A percentile compares a stretch with the other conserved stretches of the same genome.
Conservation (phyloP, 2,797 vertebrate genomes). For the Gastrophryne carolinensis region DNA sequence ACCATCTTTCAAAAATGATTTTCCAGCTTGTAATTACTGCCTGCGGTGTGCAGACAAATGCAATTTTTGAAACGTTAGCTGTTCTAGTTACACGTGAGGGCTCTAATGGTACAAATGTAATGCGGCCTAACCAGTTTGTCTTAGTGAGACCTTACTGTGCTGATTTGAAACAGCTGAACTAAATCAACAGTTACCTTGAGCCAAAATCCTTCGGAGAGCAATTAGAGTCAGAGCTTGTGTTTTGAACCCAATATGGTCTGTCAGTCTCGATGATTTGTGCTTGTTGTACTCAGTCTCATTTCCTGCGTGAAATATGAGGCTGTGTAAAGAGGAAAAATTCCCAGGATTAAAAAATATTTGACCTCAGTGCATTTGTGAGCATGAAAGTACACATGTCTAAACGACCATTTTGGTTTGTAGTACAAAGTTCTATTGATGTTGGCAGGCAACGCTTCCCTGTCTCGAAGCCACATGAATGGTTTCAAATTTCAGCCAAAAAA, state of each 20-base stretch:
- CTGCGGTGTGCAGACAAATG: slow-evolving; percentile 67
- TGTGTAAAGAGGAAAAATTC: slow-evolving; percentile 76
- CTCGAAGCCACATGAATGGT: slow-evolving; percentile 82
- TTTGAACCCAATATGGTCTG: slow-evolving; percentile 79
- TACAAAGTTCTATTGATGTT: slow-evolving; percentile 84
- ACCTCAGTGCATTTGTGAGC: slow-evolving; percentile 76
- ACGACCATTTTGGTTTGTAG: slow-evolving; percentile 80
- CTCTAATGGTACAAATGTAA: slow-evolving; percentile 71
- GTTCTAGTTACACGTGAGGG: slow-evolving; percentile 70
- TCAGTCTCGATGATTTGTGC: slow-evolving; percentile 81
- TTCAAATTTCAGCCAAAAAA: slow-evolving; percentile 80
- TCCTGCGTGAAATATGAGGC: slow-evolving; percentile 78
- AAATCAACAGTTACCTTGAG: slow-evolving; percentile 85
- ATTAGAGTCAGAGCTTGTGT: slow-evolving; percentile 76
- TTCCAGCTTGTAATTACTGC: slow-evolving; percentile 71
- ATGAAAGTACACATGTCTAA: slow-evolving; percentile 80
- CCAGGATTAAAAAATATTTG: slow-evolving; percentile 79
- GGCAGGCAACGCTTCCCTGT: slow-evolving; percentile 75
- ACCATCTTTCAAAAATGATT: slow-evolving; percentile 71
- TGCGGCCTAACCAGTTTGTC: slow-evolving; percentile 74
- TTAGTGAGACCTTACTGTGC: slow-evolving; percentile 72
- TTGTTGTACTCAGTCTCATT: slow-evolving; percentile 80
- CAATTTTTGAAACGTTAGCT: slow-evolving; percentile 75
- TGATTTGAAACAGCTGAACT: slow-evolving; percentile 85
- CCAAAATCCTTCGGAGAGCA: slow-evolving; percentile 80